A percentile compares a stretch with the other conserved stretches of the same genome.
Evolutionary conservation across 2,888 invertebrate species (phyloP).

Genomic region (Oscheius sp.): DNA sequence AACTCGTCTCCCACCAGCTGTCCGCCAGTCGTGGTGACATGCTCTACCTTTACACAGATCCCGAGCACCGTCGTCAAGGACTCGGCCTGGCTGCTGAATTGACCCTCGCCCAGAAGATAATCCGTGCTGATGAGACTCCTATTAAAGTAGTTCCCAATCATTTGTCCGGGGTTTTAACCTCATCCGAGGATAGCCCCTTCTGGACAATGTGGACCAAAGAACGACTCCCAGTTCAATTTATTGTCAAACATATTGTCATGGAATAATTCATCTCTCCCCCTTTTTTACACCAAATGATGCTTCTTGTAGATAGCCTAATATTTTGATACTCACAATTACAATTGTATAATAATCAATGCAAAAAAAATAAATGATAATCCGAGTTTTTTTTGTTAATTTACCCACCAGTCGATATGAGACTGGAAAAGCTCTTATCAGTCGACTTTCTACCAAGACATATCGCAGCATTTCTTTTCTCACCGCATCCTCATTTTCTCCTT

Average conservation of each 20-base stretch:
- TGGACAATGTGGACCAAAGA: constrained; percentile 38
- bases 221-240: constrained; percentile 33
- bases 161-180: constrained; percentile 21
- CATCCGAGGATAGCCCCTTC: constrained; percentile 32
- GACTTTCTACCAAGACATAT: no score
- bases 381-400: no score
- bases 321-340: background rate
- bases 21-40: constrained; percentile 29
- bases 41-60: constrained; percentile 32
- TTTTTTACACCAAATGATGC: no score
- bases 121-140: constrained; percentile 28
- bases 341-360: background rate
- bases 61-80: constrained; percentile 37
- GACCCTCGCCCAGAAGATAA: constrained; percentile 34
- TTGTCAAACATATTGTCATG: constrained; percentile 12
- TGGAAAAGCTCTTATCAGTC: no score
- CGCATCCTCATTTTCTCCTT: no score
- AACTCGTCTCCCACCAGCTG: constrained; percentile 32
- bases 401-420: no score
- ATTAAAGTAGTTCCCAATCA: constrained; percentile 38
- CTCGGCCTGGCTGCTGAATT: constrained; percentile 34
- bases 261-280: background rate
- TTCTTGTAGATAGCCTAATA: background rate
- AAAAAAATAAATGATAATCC: no score
- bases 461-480: no score